Conservation (phyloP, 2,113 vertebrate species). For the Rhynchopsitta pachyrhyncha region DNA sequence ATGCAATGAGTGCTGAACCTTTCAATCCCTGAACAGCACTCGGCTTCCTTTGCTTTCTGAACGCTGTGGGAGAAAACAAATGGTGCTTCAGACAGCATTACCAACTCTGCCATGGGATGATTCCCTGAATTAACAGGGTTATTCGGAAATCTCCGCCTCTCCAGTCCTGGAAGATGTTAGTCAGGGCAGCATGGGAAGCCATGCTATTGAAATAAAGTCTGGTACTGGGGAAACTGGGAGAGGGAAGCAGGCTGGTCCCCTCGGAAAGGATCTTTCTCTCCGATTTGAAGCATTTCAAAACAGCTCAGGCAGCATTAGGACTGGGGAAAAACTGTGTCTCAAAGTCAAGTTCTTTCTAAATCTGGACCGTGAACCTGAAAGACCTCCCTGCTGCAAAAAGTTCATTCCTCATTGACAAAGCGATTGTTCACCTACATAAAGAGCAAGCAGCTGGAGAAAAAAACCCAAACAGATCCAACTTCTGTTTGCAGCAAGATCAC, state of each 20-base stretch:
- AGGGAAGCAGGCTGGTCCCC: not conserved
- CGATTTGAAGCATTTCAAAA: rapidly evolving
- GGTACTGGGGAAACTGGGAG: not conserved
- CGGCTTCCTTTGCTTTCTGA: not conserved
- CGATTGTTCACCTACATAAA: not conserved
- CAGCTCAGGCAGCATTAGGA: rapidly evolving
- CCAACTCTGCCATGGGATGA: not conserved
- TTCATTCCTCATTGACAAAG: not conserved
- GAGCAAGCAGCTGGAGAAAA: not conserved
- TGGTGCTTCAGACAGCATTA: not conserved
- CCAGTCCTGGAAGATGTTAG: not conserved
- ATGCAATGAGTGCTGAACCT: rapidly evolving
- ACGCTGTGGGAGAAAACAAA: rapidly evolving
- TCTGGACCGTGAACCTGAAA: rapidly evolving
- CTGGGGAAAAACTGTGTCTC: not conserved
- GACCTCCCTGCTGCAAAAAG: not conserved
- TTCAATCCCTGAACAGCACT: not conserved
- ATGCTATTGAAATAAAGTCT: not conserved
- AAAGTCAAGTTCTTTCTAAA: not conserved
- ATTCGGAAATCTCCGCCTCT: not conserved
- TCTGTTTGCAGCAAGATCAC: not conserved
- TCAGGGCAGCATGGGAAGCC: not conserved
- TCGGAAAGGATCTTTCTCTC: not conserved
- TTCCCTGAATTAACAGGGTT: not conserved
- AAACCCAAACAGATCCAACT: not conserved